Base-by-base conservation (phyloP, 2,113 vertebrate species). In the Rhinichthys klamathensis region DNA sequence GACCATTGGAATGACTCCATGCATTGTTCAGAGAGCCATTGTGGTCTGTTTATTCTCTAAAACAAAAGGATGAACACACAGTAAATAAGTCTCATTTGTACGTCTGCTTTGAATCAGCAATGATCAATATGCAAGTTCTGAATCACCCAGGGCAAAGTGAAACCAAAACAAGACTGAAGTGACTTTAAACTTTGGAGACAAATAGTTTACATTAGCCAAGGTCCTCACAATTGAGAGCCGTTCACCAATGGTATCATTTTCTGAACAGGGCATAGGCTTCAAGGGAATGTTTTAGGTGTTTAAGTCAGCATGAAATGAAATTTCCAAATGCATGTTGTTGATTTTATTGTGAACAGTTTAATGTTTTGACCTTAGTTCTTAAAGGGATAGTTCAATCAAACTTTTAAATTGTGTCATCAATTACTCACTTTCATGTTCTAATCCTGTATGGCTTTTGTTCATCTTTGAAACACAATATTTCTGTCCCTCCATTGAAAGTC, bases 41-140 rank as follows among this genome's bases (percentile, higher is more conserved):
- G 73, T 65, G 58, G 58, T 75, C 82, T 46, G 15, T 77, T 84
- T 25, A 56, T 76, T 78, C 30, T 58, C 46, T 69, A 79, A 79
- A n/a, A 70, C 23, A 85, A 79, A 85, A 83, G 83, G 60, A 54
- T 56, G 30, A 41, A 54, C n/a, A 54, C n/a, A 78, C 75, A 27
- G 32, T 49, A 78, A 69, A 77, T 67, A 78, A n/a, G 12, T 27
- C 83, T 70, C 15, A 30, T 80, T 63, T 80, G 58, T 41, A 69
- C 72, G 56, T 69, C 72, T 75, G 46, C 73, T 69, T 67, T 86
- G 16, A 83, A 76, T 86, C 38, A 86, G 25, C 38, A 49, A 23
- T 70, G 35, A 76, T 76, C 69, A 78, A 80, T 75, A 80, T 32
- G 13, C 18, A 30, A 44, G 21, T 56, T 35, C 69, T 77, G 38